Percentiles rank a stretch among this genome's conserved stretches.
phyloP scores from a whole-genome alignment of 2,888 invertebrate genomes.

The Cantharis nigra region DNA sequence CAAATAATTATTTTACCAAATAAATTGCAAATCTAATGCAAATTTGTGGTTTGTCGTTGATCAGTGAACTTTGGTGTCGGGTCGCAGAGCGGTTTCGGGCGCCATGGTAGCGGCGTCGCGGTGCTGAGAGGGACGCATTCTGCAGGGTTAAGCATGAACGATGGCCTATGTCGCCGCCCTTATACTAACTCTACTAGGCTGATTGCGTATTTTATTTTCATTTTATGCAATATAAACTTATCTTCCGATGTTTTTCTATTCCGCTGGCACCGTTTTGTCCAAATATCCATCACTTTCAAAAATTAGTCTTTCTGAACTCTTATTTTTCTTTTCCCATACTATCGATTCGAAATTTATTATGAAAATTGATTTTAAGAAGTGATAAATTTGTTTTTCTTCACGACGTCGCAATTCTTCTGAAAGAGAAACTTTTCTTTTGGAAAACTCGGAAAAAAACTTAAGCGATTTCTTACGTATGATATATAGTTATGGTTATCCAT shows the following conservation, averaged over 20 bases:
- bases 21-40: slow-evolving; percentile 10
- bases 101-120: slow-evolving; percentile 27
- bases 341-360: not conserved
- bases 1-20: not conserved
- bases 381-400: slow-evolving; percentile 13
- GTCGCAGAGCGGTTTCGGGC: slow-evolving; percentile 21
- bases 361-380: not conserved
- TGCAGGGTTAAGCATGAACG: slow-evolving; percentile 30
- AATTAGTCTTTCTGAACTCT: not conserved
- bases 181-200: slow-evolving; percentile 21
- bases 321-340: not conserved
- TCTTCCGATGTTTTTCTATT: slow-evolving; percentile 3
- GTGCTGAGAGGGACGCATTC: slow-evolving; percentile 25
- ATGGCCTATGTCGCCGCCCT: slow-evolving; percentile 29
- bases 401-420: not conserved
- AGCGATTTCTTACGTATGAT: not conserved
- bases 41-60: slow-evolving; percentile 27
- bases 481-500: not conserved
- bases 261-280: not conserved
- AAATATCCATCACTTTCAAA: not conserved
- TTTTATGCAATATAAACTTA: slow-evolving; percentile 22
- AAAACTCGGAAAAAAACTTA: slow-evolving; percentile 5
- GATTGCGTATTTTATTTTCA: slow-evolving; percentile 22
- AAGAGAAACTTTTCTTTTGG: slow-evolving; percentile 4
- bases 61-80: slow-evolving; percentile 32